phyloP scores from a whole-genome alignment of 2,888 invertebrate genomes.

The Glyphotaelius pellucidus region DNA sequence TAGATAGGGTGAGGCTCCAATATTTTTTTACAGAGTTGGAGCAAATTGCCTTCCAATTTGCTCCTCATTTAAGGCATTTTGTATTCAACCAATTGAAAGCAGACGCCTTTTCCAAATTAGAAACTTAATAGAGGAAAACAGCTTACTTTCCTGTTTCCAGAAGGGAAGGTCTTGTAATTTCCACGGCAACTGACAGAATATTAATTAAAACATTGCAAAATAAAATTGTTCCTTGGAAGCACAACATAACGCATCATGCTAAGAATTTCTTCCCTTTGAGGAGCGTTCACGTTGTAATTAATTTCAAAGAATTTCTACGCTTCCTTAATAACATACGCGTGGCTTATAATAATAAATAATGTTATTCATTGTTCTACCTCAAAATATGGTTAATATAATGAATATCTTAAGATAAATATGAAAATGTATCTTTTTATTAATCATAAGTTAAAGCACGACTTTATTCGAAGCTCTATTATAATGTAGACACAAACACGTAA shows the following conservation, averaged over 20 bases:
- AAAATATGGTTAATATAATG: neutral
- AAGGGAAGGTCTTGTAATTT: neutral
- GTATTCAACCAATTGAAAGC: conserved; percentile 18
- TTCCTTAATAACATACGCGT: neutral
- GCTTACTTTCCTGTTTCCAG: neutral
- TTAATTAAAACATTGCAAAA: conserved; percentile 5
- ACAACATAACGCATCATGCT: neutral
- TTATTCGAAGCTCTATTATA: neutral
- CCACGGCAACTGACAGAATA: conserved; percentile 28
- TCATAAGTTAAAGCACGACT: neutral
- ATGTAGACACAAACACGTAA: neutral
- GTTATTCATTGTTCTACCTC: neutral
- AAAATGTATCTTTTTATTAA: neutral
- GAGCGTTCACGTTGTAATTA: neutral
- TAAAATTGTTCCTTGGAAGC: conserved; percentile 3
- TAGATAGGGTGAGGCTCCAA: neutral
- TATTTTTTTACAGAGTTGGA: neutral
- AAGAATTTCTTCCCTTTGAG: neutral
- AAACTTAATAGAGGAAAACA: conserved; percentile 1
- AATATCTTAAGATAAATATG: neutral
- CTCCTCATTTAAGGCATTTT: conserved; percentile 44
- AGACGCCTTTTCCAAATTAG: conserved; percentile 3
- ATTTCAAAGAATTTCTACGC: neutral
- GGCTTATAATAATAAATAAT: neutral
- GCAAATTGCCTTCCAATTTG: neutral